Evolutionary conservation across 2,113 vertebrate genomes (phyloP).

Genomic region (Nibea coibor): DNA sequence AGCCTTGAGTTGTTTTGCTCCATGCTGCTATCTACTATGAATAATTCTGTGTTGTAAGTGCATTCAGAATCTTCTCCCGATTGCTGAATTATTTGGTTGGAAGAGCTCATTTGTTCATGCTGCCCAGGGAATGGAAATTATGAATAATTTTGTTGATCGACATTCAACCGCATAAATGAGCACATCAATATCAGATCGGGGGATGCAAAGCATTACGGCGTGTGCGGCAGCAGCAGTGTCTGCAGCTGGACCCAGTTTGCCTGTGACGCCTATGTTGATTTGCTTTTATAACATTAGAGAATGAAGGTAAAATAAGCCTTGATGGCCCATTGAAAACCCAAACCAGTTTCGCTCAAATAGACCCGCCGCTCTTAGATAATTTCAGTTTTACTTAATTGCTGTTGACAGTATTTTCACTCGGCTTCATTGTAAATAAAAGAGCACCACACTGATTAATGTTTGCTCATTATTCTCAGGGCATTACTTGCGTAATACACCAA

Average conservation of each 20-base stretch:
- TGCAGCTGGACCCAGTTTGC: slow-evolving; percentile 6
- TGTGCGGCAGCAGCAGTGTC: not conserved
- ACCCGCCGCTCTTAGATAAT: slow-evolving; percentile 12
- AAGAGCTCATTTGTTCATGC: slow-evolving; percentile 63
- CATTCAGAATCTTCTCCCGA: slow-evolving; percentile 42
- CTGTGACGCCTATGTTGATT: slow-evolving; percentile 2
- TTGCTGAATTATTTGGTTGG: slow-evolving; percentile 70
- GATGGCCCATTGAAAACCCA: slow-evolving; percentile 23
- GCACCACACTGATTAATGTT: slow-evolving; percentile 10
- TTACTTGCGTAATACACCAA: not conserved
- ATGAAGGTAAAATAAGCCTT: not conserved
- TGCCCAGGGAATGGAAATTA: slow-evolving; percentile 53
- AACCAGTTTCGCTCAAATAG: slow-evolving; percentile 25
- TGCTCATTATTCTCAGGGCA: slow-evolving; percentile 30
- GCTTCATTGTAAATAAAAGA: slow-evolving; percentile 36
- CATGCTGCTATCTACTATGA: slow-evolving; percentile 58
- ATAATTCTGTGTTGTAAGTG: slow-evolving; percentile 63
- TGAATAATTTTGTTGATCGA: slow-evolving; percentile 63
- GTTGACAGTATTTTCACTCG: slow-evolving; percentile 36
- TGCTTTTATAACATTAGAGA: slow-evolving; percentile 16
- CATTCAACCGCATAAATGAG: slow-evolving; percentile 57
- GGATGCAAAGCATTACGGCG: not conserved
- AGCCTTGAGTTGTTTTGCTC: slow-evolving; percentile 50
- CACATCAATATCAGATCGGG: slow-evolving; percentile 41
- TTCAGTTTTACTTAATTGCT: slow-evolving; percentile 32